A percentile compares a stretch with the other conserved stretches of the same genome.
Evolutionary conservation across 2,113 vertebrate genomes (phyloP).

Genomic region (Perca flavescens): DNA sequence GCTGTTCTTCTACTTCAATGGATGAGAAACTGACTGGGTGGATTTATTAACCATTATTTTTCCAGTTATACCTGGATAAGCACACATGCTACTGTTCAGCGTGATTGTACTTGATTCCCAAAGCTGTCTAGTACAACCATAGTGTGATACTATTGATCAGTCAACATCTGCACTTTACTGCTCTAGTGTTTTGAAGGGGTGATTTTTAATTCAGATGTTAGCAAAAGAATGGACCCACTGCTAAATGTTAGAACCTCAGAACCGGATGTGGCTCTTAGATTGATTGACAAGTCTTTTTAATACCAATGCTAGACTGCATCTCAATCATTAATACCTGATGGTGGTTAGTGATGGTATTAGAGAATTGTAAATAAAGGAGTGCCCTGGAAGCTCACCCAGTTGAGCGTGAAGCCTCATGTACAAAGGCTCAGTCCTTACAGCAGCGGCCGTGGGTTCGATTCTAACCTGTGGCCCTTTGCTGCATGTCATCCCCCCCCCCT

Average conservation of each 20-base stretch:
- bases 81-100: conserved; percentile 14
- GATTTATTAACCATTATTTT: conserved; percentile 76
- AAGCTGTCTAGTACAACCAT: conserved; percentile 11
- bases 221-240: conserved; percentile 12
- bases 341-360: neutral
- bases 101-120: conserved; percentile 30
- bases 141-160: conserved; percentile 41
- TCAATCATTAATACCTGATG: conserved; percentile 17
- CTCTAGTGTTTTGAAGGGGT: conserved; percentile 13
- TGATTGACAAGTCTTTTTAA: conserved; percentile 24
- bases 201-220: conserved; percentile 39
- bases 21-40: conserved; percentile 66
- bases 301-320: neutral
- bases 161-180: conserved; percentile 2
- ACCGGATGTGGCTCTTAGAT: neutral
- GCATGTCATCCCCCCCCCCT: too few relatives aligned
- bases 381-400: too few relatives aligned
- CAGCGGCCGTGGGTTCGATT: too few relatives aligned
- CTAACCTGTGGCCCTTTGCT: too few relatives aligned
- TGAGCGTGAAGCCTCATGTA: too few relatives aligned
- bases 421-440: too few relatives aligned
- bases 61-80: conserved; percentile 58
- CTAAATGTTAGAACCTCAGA: conserved; percentile 32
- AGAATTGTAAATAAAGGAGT: too few relatives aligned
- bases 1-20: conserved; percentile 79